Conservation (phyloP, 2,113 vertebrate species). For the Poeciliopsis turrubarensis region DNA sequence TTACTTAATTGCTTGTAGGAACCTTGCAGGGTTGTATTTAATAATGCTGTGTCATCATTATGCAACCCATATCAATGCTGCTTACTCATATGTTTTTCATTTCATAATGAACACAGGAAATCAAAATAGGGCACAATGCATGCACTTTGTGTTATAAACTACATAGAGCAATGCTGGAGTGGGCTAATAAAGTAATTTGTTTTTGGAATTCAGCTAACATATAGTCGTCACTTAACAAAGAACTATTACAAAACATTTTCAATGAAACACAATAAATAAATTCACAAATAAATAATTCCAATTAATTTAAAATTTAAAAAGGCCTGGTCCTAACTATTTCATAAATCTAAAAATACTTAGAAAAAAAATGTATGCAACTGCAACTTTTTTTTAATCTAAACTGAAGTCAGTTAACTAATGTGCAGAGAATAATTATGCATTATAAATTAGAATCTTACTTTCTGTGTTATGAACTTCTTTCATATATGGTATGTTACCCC, state of each 20-base stretch:
- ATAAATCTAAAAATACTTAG: too few species aligned
- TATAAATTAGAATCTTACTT: constrained; percentile 27
- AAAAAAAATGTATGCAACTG: too few species aligned
- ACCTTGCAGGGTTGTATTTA: constrained; percentile 16
- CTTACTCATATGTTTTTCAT: constrained; percentile 60
- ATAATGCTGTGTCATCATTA: constrained; percentile 52
- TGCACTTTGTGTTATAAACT: constrained; percentile 17
- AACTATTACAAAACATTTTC: too few species aligned
- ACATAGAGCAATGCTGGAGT: constrained; percentile 18
- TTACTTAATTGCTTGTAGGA: neutral
- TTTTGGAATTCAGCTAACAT: too few species aligned
- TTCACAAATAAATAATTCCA: too few species aligned
- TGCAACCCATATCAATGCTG: constrained; percentile 45
- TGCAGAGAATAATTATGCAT: constrained; percentile 3
- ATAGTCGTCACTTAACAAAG: too few species aligned
- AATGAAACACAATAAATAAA: too few species aligned
- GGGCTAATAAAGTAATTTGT: neutral
- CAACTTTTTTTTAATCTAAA: too few species aligned
- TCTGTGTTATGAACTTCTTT: neutral
- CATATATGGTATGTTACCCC: constrained; percentile 1
- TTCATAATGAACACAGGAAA: constrained; percentile 66
- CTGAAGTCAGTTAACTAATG: too few species aligned
- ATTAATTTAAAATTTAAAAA: too few species aligned
- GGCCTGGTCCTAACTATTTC: too few species aligned
- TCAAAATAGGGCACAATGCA: constrained; percentile 26